These are phyloP conservation scores for Bombus sylvicola DNA, from an alignment of 1,140 invertebrate species.

Conservation along the genomic window DNA sequence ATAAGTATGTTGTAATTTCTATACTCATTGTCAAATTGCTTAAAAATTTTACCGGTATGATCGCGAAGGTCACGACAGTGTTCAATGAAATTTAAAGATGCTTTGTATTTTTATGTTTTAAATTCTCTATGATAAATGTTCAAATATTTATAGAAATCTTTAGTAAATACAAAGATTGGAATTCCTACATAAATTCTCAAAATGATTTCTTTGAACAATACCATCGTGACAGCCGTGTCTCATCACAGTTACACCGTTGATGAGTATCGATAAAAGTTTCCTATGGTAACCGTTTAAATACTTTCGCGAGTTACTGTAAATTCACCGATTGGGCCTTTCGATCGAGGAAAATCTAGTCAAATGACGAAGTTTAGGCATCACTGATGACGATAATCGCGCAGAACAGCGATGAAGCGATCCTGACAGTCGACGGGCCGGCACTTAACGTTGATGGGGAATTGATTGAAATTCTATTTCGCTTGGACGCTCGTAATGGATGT, in stretches of 20 bases:
- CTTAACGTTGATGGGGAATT: conserved; percentile 39
- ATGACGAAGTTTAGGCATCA: not conserved
- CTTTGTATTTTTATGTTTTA: too few species aligned
- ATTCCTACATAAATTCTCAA: too few species aligned
- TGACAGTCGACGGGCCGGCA: not conserved
- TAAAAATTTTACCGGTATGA: not conserved
- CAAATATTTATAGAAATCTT: too few species aligned
- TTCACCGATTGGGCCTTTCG: too few species aligned
- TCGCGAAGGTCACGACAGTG: too few species aligned
- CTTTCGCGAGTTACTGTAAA: not conserved
- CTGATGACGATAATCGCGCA: conserved; percentile 32
- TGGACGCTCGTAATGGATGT: conserved; percentile 33
- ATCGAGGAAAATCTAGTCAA: not conserved
- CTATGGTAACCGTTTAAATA: not conserved
- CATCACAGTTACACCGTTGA: too few species aligned
- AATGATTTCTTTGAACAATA: too few species aligned
- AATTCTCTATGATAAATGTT: too few species aligned
- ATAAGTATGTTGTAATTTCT: not conserved
- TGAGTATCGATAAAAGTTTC: too few species aligned
- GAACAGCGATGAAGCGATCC: not conserved
- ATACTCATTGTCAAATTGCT: not conserved
- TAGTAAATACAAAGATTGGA: too few species aligned
- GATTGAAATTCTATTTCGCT: conserved; percentile 47
- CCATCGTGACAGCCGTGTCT: too few species aligned
- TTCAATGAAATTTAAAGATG: too few species aligned